A percentile compares a stretch with the other conserved stretches of the same genome.
phyloP scores from a whole-genome alignment of 37 sponge, comb jelly and placozoan species.

The Oscarella lobularis region DNA sequence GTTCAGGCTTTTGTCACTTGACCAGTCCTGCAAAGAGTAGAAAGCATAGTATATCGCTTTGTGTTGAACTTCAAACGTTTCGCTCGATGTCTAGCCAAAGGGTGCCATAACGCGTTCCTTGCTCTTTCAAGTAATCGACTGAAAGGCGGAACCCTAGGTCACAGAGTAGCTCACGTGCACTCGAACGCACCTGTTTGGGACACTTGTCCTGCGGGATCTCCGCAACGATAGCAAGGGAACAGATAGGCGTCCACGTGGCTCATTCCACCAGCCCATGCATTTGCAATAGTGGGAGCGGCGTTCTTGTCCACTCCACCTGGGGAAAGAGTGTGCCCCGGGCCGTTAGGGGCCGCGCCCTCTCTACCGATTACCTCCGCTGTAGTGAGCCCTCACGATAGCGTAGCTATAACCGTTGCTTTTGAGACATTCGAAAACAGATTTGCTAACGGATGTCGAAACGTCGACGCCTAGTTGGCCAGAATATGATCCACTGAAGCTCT shows the following conservation, averaged over 20 bases:
- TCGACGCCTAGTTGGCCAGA: no score
- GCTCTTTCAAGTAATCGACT: not conserved
- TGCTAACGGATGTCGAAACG: conserved; percentile 20
- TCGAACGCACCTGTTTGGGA: conserved; percentile 59
- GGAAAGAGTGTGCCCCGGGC: no score
- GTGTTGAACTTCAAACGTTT: not conserved
- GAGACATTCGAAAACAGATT: conserved; percentile 36
- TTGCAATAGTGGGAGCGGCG: conserved; percentile 38
- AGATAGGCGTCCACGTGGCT: conserved; percentile 62
- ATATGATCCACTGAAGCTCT: no score
- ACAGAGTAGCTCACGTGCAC: no score
- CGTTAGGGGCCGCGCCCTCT: no score
- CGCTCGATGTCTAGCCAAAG: conserved; percentile 6
- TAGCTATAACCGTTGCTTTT: conserved; percentile 41
- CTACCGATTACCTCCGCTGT: not conserved
- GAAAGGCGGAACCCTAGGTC: no score
- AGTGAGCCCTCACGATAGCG: conserved; percentile 46
- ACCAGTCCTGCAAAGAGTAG: conserved; percentile 43
- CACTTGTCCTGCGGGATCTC: conserved; percentile 52
- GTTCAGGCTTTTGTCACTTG: conserved; percentile 17
- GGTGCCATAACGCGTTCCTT: not conserved
- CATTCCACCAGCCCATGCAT: conserved; percentile 62
- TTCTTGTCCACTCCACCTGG: conserved; percentile 38
- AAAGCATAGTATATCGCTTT: no score
- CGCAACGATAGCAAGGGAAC: conserved; percentile 73